phyloP scores from a whole-genome alignment of 2,113 vertebrate species.

The Rhizomys pruinosus region DNA sequence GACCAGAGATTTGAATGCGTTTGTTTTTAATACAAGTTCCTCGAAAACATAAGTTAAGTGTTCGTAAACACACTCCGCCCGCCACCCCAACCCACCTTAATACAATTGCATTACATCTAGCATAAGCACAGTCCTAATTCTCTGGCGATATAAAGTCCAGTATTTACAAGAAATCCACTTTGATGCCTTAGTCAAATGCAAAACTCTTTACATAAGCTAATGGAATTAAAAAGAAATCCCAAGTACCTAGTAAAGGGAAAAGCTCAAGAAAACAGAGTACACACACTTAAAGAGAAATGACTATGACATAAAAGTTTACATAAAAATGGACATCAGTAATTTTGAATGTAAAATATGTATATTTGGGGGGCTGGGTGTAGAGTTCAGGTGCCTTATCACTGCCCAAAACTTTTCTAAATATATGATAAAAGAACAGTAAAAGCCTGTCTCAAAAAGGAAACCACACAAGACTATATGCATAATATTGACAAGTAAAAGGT shows the following conservation, averaged over 20 bases:
- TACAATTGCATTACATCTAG: conserved; percentile 59
- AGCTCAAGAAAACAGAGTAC: conserved; percentile 49
- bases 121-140: conserved; percentile 67
- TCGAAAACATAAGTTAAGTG: conserved; percentile 46
- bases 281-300: conserved; percentile 33
- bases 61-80: conserved; percentile 31
- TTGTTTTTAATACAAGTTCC: conserved; percentile 37
- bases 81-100: too few relatives aligned
- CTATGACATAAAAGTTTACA: conserved; percentile 48
- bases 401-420: too few relatives aligned
- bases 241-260: conserved; percentile 53
- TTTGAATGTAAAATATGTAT: conserved; percentile 51
- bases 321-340: conserved; percentile 31
- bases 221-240: too few relatives aligned
- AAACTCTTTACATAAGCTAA: conserved; percentile 65
- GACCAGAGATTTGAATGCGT: conserved; percentile 3
- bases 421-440: neutral
- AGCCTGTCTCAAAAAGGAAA: neutral
- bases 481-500: neutral
- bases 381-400: too few relatives aligned
- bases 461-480: too few relatives aligned
- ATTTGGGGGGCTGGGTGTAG: neutral
- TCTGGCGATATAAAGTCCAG: conserved; percentile 70
- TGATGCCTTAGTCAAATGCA: conserved; percentile 68
- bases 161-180: conserved; percentile 76